Base-by-base conservation (phyloP, 2,113 vertebrate genomes). In the Euleptes europaea region DNA sequence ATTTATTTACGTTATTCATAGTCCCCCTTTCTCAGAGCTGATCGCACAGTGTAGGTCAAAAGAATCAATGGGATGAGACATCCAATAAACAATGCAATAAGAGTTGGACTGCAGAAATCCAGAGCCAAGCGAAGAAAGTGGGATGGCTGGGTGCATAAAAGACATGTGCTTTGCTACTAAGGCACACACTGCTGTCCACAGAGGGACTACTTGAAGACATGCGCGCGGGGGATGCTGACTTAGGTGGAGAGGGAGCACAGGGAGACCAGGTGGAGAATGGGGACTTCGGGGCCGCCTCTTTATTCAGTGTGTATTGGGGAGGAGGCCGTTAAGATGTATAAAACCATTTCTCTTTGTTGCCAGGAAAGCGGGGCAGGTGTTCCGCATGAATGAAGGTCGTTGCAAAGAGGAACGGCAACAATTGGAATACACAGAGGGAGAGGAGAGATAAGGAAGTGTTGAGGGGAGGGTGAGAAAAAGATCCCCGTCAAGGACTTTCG, bases 271-370 rank as follows among this genome's bases (percentile, higher is more conserved):
- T 42, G 9, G 51, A 17, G 69, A 44, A 42, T 44, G 23, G 38
- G 54, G 51, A 71, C 67, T 31, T 49, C 26, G 47, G 19, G 51
- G 38, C 9, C 12, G 3, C 7, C 49, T 72, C 23, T 47, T 38
- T 77, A 42, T n/a, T n/a, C 23, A 72, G 54, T 3, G 60, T 28
- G 23, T 63, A 9, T 28, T 23, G 7, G 9, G 7, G 8, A n/a
- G 21, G 35, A 51, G 8, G 3, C 38, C 47, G 21, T 47, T 63
- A 26, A 78, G n/a, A 13, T 35, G 51, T 42, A 47, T 28, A n/a
- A 72, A 79, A 4, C 42, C 51, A 35, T 85, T 85, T 79, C 76
- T 65, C 69, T 85, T 85, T 71, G 40, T 79, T 69, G 19, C 31
- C 42, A 10, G 44, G 51, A 19, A 60, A n/a, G 49, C 42, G 67